phyloP scores from a whole-genome alignment of 2,797 vertebrate genomes.

The Bovichtus variegatus region DNA sequence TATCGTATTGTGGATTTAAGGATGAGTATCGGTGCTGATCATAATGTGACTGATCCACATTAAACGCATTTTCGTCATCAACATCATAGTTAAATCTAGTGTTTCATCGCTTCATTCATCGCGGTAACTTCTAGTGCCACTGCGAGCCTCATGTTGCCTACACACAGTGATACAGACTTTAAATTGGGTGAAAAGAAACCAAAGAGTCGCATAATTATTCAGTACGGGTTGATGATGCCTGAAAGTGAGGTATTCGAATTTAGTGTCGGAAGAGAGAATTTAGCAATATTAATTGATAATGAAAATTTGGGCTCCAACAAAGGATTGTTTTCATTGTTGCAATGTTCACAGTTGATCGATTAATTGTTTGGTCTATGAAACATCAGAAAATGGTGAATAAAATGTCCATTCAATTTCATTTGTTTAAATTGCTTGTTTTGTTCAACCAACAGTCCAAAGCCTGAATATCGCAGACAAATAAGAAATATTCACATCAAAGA shows the following conservation, averaged over 20 bases:
- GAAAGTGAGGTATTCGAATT: background rate
- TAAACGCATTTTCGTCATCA: background rate
- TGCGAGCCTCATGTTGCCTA: too few relatives aligned
- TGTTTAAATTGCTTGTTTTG: background rate
- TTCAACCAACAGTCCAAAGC: too few relatives aligned
- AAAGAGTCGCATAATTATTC: background rate
- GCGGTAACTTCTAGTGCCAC: too few relatives aligned
- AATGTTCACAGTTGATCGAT: background rate
- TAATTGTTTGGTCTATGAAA: background rate
- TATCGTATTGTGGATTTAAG: too few relatives aligned
- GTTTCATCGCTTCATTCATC: slow-evolving; percentile 1
- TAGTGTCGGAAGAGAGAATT: background rate
- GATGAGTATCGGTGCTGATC: too few relatives aligned
- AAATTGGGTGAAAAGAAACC: background rate
- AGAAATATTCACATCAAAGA: background rate
- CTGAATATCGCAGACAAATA: background rate
- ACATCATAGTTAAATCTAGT: background rate
- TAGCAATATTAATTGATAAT: background rate
- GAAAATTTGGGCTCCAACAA: background rate
- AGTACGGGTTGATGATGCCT: background rate
- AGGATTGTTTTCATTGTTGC: background rate
- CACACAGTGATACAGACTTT: background rate
- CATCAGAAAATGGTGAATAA: background rate
- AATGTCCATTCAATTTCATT: background rate
- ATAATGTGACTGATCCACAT: too few relatives aligned